Base-by-base conservation (phyloP, 2,888 invertebrate species). In the Lasioglossum zephyrum region DNA sequence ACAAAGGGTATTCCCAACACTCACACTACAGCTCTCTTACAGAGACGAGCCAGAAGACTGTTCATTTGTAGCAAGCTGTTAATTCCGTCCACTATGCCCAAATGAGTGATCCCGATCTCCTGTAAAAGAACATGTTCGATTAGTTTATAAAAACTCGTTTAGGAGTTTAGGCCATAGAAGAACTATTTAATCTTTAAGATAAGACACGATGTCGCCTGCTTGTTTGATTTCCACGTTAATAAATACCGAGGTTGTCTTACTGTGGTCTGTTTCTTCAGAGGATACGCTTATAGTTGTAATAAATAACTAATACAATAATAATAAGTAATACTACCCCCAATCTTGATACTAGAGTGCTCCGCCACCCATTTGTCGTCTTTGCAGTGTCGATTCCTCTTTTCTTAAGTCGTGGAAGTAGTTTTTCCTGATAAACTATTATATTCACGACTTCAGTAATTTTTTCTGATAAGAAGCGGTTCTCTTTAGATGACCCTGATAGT, bases 101-200 rank as follows among this genome's bases (percentile, higher is more conserved):
- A 96, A 95, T 99, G 99, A 3, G 98, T 98, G 66, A 97, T 95
- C 18, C 99, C 99, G 92, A 99, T 98, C 96, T 99, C 98, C 97
- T 97, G 94, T 70, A 95, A 69, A 75, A 5, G 5, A 74, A 73
- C 83, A 79, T 39, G 31, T 41, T 73, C 39, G 70, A 69, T 63
- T 31, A 18, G 6, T 31, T 31, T 6, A 16, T 31, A 16, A 31
- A 63, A 16, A 26, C 16, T 22, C 49, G 31, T 31, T 39, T 39
- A 39, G 4, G 39, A 39, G 36, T 78, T 79, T 76, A 82, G 60
- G 36, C 36, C n/a, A 69, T 60, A 11, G 36, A 4, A 49, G 4
- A 73, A 41, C 1, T 36, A 66, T 18, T 22, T 69, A 22, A 18
- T 31, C 6, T 36, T 66, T 18, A 36, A 36, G 11, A 4, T 13